Evolutionary conservation across 92 coral and sea anemone species (phyloP), one percentile per base, ranked within the genome.

Genomic region (Epizoanthus illoricatus): DNA sequence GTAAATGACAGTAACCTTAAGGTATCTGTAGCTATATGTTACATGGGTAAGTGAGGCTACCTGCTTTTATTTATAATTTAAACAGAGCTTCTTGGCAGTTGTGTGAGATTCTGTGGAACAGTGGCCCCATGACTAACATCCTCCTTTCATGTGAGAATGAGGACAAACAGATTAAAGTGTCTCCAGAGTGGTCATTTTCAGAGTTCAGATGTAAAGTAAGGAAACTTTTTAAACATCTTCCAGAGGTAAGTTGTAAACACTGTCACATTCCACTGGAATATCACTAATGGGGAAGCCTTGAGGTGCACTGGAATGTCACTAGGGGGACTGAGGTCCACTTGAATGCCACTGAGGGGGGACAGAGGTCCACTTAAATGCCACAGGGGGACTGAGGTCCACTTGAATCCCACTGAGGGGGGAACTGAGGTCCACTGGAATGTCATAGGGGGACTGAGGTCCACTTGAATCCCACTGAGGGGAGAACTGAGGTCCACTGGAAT

Each of bases 71-170:
- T 68, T 68, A 5, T 39, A 4, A 36, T 68, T 68, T 36, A 6
- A 68, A 62, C 21, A 56, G 65, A 64, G 9, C 39, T 54, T 2
- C 28, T 17, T 54, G 5, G 58, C 76, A 72, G 43, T 28, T 55
- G 23, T 10, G 15, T 23, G 43, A 16, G 65, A 3, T 28, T 13
- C 56, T 13, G 36, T 52, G 56, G 56, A 52, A 12, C 56, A 52
- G 16, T 16, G 24, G 49, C 80, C 80, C 45, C 10, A 74, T 74
- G 80, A 74, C 80, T 18, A 84, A 88, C 84, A 88, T 92, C 9
- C 55, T 92, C 49, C 89, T 92, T 63, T 90, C 94, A 13, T 92
- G 89, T 76, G 87, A 85, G 8, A 88, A 90, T 73, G 75, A 62
- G 71, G 94, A 92, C 72, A 80, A 88, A 76, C 73, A 73, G 17